A percentile compares a stretch with the other conserved stretches of the same genome.
Conservation (phyloP, 2,113 vertebrate genomes). For the Paedocypris sp. region DNA sequence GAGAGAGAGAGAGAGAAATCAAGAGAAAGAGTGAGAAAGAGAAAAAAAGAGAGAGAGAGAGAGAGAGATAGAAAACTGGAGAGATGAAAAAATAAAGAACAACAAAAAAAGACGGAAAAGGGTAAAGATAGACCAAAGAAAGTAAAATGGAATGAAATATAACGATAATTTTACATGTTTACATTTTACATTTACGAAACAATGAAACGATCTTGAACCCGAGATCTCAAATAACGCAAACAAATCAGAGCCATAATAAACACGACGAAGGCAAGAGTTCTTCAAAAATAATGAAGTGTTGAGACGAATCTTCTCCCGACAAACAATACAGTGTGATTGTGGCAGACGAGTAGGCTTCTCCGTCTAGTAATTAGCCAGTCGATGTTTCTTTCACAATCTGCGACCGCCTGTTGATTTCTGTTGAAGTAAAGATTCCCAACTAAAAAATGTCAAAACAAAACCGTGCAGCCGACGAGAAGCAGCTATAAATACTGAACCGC, state of each 20-base stretch:
- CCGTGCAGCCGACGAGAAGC: neutral
- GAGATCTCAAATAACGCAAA: too few species aligned
- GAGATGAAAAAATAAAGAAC: too few species aligned
- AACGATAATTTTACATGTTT: too few species aligned
- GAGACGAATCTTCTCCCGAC: too few species aligned
- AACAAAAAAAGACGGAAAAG: too few species aligned
- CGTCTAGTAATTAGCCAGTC: neutral
- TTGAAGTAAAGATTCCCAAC: neutral
- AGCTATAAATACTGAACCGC: neutral
- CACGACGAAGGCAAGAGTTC: neutral
- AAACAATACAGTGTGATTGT: too few species aligned
- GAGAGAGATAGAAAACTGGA: neutral
- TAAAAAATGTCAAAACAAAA: neutral
- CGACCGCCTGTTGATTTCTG: neutral
- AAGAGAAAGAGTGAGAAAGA: neutral
- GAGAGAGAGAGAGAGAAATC: too few species aligned
- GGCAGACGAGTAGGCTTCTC: neutral
- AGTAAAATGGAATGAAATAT: too few species aligned
- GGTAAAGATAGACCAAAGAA: too few species aligned
- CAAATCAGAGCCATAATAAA: neutral
- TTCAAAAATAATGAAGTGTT: neutral
- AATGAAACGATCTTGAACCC: too few species aligned
- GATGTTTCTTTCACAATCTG: neutral
- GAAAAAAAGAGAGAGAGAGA: neutral
- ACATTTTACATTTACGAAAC: too few species aligned